Percentiles rank a stretch among this genome's conserved stretches.
Evolutionary conservation across 1,140 invertebrate species (phyloP).

Genomic region (Lepidotrigona ventralis): DNA sequence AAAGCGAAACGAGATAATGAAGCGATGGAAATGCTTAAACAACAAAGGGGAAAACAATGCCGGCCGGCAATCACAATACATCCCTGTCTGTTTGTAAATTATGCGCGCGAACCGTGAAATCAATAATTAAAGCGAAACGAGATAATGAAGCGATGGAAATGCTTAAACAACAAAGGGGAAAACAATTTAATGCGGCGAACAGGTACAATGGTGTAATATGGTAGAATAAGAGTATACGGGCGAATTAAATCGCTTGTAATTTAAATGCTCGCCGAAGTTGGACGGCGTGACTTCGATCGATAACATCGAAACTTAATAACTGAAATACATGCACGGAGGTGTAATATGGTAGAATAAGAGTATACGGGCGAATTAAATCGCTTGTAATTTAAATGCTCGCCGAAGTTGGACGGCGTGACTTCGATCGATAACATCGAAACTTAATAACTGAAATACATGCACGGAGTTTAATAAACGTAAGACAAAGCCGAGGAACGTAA

Average conservation of each 20-base stretch:
- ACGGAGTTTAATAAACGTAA: background rate
- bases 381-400: background rate
- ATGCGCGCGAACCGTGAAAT: background rate
- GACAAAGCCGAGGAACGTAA: background rate
- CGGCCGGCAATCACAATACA: background rate
- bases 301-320: background rate
- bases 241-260: background rate
- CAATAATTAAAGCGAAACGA: background rate
- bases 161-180: background rate
- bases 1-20: background rate
- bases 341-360: background rate
- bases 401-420: background rate
- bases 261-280: background rate
- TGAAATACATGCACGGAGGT: background rate
- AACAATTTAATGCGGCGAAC: background rate
- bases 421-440: background rate
- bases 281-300: background rate
- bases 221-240: background rate
- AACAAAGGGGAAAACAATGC: background rate
- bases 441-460: background rate
- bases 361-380: background rate
- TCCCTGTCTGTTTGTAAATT: background rate
- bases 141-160: background rate
- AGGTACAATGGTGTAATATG: background rate
- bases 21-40: background rate